Evolutionary conservation across 2,797 vertebrate genomes (phyloP), one percentile per base, ranked within the genome.

Genomic region (Sebastes iracundus): DNA sequence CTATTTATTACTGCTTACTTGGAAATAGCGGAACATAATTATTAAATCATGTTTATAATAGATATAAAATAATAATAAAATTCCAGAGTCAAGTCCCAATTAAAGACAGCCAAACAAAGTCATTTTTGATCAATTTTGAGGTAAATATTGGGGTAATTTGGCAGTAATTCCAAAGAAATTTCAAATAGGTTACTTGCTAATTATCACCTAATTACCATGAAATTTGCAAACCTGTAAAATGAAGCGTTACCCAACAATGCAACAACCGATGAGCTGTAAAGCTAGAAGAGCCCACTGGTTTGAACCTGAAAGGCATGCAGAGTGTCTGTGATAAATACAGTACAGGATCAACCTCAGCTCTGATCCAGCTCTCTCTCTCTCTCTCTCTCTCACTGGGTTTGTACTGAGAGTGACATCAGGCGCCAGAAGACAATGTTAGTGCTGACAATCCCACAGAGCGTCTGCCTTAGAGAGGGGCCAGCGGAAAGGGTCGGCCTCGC

Each of bases 381-480:
- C 25, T 25, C 25, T 35, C 83, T 73, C 81, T 79, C 85, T 75
- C 83, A 66, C 89, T 77, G 92, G 93, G 88, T 92, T 94, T 46
- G 93, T 93, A 92, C 75, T 72, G 79, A 87, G 79, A 89, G 90
- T 94, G 94, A 94, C 86, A 89, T 92, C 93, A 91, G 89, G 87
- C 86, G 72, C 88, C 86, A 87, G 88, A 84, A 94, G 92, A 96
- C 95, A 96, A 96, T 96, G 94, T 87, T 92, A 94, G 69, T 95
- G 96, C 96, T 96, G 95, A 96, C 95, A 79, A 74, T 77, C 80
- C 82, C 75, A 81, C 81, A 87, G 81, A 83, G 84, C 66, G 42
- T 68, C 72, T 80, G 87, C 87, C 90, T 91, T 75, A 90, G 87
- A 93, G 78, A 85, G 93, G 88, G 93, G 87, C 92, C 92, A 82